Conservation (phyloP, 2,797 vertebrate genomes). For the Coilia nasus region DNA sequence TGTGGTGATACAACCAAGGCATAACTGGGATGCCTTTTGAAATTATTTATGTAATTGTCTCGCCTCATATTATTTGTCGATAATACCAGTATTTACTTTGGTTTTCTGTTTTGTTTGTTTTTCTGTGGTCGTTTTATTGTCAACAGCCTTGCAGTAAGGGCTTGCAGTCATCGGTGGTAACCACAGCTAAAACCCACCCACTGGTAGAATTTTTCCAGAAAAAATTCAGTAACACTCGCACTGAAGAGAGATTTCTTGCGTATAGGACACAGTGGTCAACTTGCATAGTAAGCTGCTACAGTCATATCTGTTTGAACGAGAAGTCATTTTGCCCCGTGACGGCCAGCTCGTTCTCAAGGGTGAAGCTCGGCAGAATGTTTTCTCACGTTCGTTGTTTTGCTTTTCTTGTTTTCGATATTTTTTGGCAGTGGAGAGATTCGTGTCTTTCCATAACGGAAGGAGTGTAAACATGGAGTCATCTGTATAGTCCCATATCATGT, state of each 20-base stretch:
- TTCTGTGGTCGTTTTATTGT: conserved; percentile 36
- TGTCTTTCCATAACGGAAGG: conserved; percentile 43
- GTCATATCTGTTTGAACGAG: conserved; percentile 35
- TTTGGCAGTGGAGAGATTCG: conserved; percentile 34
- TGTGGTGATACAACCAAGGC: conserved; percentile 44
- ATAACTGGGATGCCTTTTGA: conserved; percentile 52
- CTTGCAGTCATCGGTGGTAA: conserved; percentile 34
- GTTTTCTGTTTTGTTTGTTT: neutral
- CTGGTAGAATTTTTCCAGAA: neutral
- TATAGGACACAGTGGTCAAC: conserved; percentile 32
- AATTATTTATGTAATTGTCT: conserved; percentile 59
- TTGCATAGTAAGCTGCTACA: conserved; percentile 26
- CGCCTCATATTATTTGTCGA: conserved; percentile 45
- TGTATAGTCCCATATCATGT: conserved; percentile 57
- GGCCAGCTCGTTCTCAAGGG: conserved; percentile 28
- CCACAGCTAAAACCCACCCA: conserved; percentile 38
- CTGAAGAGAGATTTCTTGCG: conserved; percentile 44
- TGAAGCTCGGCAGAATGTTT: conserved; percentile 34
- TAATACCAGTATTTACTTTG: conserved; percentile 36
- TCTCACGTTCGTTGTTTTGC: neutral
- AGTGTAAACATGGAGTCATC: conserved; percentile 43
- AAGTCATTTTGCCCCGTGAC: conserved; percentile 35
- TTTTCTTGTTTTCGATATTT: conserved; percentile 2
- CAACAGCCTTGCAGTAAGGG: conserved; percentile 32
- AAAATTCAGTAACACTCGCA: conserved; percentile 35